These are phyloP conservation scores for Leucosticte australis DNA, from an alignment of 2,113 vertebrate species.

Conservation along the genomic window DNA sequence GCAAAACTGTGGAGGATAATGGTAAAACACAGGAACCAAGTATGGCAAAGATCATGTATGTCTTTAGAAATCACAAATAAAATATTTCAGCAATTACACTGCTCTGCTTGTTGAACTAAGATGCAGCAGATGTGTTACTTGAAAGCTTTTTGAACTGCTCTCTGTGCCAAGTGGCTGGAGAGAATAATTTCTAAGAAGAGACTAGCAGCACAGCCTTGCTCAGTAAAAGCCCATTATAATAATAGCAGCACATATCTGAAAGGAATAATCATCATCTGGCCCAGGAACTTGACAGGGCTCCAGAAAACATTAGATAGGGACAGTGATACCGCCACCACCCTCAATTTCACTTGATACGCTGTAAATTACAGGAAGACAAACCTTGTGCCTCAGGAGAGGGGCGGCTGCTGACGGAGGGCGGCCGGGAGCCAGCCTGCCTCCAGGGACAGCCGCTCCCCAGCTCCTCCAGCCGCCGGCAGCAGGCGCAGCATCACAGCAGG, in stretches of 20 bases:
- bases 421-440: not conserved
- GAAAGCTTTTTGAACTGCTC: slow-evolving; percentile 7
- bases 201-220: not conserved
- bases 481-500: rapidly evolving
- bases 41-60: not conserved
- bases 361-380: slow-evolving; percentile 44
- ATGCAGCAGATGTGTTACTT: not conserved
- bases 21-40: not conserved
- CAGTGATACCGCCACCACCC: not conserved
- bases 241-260: slow-evolving; percentile 3
- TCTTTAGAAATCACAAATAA: not conserved
- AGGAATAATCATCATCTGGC: slow-evolving; percentile 30
- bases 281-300: slow-evolving; percentile 14
- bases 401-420: not conserved
- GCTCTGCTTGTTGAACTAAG: not conserved
- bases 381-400: not conserved
- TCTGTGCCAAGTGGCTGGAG: slow-evolving; percentile 3
- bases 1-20: not conserved
- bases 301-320: slow-evolving; percentile 39
- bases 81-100: not conserved
- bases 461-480: not conserved
- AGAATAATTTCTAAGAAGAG: slow-evolving; percentile 37
- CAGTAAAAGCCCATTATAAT: slow-evolving; percentile 11
- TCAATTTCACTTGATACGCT: not conserved
- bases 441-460: not conserved